Conservation (phyloP, 2,888 invertebrate genomes). For the Pterobdella sp. region DNA sequence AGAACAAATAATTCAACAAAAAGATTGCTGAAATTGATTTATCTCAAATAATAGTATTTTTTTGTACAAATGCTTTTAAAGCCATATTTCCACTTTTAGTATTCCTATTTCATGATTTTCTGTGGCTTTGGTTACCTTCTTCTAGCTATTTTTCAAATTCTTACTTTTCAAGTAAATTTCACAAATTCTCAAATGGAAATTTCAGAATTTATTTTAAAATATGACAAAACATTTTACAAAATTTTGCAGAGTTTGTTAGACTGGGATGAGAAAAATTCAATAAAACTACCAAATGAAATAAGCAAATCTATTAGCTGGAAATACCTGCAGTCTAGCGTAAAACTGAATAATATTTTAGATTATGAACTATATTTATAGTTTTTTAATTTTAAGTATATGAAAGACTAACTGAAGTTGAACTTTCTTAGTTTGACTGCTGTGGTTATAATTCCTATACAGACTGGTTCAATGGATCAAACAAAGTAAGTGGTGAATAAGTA, state of each 20-base stretch:
- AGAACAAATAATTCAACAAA: no score
- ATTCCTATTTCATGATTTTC: not conserved
- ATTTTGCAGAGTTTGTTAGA: not conserved
- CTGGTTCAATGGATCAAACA: not conserved
- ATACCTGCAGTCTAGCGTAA: not conserved
- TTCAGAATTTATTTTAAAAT: not conserved
- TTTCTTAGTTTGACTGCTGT: not conserved
- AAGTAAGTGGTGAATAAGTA: not conserved
- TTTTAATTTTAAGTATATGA: not conserved
- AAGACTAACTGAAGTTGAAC: not conserved
- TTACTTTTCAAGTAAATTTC: not conserved
- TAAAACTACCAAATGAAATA: not conserved
- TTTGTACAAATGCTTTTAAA: not conserved
- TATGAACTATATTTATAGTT: not conserved
- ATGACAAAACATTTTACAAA: not conserved
- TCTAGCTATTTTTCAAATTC: not conserved
- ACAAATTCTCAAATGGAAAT: not conserved
- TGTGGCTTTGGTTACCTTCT: not conserved
- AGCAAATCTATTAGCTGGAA: not conserved
- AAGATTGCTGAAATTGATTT: no score
- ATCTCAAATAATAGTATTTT: no score
- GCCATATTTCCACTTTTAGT: not conserved
- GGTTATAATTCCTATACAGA: not conserved
- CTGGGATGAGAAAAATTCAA: not conserved
- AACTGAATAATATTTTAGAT: not conserved